These are phyloP conservation scores for Dicyrtomina minuta DNA, from an alignment of 2,888 invertebrate species.

Conservation along the genomic window DNA sequence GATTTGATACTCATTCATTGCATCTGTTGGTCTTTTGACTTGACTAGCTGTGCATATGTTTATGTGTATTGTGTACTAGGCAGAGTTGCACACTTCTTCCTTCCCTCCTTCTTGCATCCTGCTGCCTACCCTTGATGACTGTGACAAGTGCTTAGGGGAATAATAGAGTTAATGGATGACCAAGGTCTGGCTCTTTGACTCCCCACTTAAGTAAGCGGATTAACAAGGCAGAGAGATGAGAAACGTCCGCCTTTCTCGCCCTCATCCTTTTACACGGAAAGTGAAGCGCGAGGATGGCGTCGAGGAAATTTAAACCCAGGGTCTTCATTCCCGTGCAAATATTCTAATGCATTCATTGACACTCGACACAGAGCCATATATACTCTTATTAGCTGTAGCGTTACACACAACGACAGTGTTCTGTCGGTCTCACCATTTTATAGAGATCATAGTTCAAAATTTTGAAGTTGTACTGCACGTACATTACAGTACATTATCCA, in stretches of 20 bases:
- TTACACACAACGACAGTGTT: no score
- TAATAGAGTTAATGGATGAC: constrained; percentile 28
- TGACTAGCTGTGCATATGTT: no score
- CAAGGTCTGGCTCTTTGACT: constrained; percentile 28
- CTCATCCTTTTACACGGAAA: background rate
- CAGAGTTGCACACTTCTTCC: background rate
- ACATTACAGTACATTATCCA: no score
- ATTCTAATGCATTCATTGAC: constrained; percentile 14
- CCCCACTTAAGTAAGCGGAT: constrained; percentile 32
- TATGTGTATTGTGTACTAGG: no score
- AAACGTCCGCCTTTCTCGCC: constrained; percentile 19
- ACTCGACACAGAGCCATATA: background rate
- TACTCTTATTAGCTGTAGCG: no score
- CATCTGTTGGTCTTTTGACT: no score
- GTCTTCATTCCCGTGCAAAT: constrained; percentile 10
- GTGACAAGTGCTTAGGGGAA: constrained; percentile 31
- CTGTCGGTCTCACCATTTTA: no score
- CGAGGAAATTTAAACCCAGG: background rate
- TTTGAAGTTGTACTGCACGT: no score
- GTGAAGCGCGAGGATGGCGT: no score
- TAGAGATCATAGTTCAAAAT: no score
- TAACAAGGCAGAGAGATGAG: constrained; percentile 18
- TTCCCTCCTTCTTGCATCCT: background rate
- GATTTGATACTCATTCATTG: no score
- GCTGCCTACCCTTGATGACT: constrained; percentile 5